Percentiles rank a stretch among this genome's conserved stretches.
Conservation (phyloP, 2,888 invertebrate species). For the Hypsopygia costalis region DNA sequence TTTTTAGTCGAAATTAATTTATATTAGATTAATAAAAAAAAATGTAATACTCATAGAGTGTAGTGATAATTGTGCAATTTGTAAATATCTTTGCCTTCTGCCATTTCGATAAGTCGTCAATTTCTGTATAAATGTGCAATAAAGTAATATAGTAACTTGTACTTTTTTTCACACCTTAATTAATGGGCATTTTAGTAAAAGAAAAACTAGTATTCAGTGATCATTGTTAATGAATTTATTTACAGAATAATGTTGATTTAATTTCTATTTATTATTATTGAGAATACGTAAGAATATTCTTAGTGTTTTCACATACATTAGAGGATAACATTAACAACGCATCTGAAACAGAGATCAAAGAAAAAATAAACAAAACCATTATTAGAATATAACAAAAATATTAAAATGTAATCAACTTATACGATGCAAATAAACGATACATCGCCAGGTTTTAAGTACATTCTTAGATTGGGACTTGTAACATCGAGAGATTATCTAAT, state of each 20-base stretch:
- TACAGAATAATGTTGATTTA: slow-evolving; percentile 37
- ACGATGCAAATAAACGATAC: neutral
- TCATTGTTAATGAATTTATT: slow-evolving; percentile 56
- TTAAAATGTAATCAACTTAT: too few relatives aligned
- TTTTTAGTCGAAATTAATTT: slow-evolving; percentile 18
- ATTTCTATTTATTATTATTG: slow-evolving; percentile 5
- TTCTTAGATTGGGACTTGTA: slow-evolving; percentile 64
- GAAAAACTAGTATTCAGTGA: slow-evolving; percentile 31
- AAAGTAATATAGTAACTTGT: slow-evolving; percentile 40
- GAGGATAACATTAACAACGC: neutral
- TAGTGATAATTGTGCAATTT: slow-evolving; percentile 36
- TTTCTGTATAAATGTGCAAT: slow-evolving; percentile 43
- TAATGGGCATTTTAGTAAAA: slow-evolving; percentile 19
- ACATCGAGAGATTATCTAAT: slow-evolving; percentile 37
- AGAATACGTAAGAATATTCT: slow-evolving; percentile 9
- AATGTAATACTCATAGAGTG: slow-evolving; percentile 32
- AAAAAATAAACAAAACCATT: neutral
- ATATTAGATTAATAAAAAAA: slow-evolving; percentile 23
- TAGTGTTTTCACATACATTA: neutral
- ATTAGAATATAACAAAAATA: neutral
- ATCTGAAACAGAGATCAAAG: neutral
- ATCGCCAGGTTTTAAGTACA: slow-evolving; percentile 28
- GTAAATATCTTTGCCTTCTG: slow-evolving; percentile 29
- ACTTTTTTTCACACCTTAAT: slow-evolving; percentile 15
- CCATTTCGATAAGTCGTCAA: slow-evolving; percentile 24